Percentiles rank a stretch among this genome's conserved stretches.
phyloP scores from a whole-genome alignment of 2,888 invertebrate genomes.

The Itoplectis maculator region DNA sequence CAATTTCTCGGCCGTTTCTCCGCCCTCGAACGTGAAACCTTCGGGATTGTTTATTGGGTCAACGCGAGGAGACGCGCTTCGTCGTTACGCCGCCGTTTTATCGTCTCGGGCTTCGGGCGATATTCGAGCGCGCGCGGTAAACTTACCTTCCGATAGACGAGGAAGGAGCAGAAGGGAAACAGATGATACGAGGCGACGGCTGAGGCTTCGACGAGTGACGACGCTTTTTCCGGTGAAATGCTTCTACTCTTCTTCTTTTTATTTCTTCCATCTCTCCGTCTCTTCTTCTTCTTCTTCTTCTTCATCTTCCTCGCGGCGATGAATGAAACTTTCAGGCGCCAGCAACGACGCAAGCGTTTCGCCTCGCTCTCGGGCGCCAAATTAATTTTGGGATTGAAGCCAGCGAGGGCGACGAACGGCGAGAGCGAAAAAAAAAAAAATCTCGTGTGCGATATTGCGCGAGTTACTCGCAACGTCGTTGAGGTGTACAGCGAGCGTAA shows the following conservation, averaged over 20 bases:
- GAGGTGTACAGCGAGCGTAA: too few species aligned
- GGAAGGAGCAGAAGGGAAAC: background rate
- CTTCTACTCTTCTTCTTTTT: background rate
- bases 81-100: conserved; percentile 39
- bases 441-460: background rate
- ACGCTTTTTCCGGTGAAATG: conserved; percentile 1
- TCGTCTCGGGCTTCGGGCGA: conserved; percentile 2
- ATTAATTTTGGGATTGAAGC: conserved; percentile 55
- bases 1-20: conserved; percentile 27
- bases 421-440: background rate
- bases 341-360: background rate
- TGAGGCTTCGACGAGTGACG: background rate
- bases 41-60: conserved; percentile 45
- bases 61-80: conserved; percentile 37
- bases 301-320: conserved; percentile 6
- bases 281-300: background rate
- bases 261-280: background rate
- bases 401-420: conserved; percentile 12
- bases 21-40: conserved; percentile 41
- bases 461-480: background rate
- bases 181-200: conserved; percentile 3
- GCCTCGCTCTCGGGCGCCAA: conserved; percentile 28
- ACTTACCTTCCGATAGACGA: background rate
- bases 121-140: background rate
- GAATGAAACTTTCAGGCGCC: conserved; percentile 51